Base-by-base conservation (phyloP, 92 coral and sea anemone species). In the Umimayanthus chanpuru region DNA sequence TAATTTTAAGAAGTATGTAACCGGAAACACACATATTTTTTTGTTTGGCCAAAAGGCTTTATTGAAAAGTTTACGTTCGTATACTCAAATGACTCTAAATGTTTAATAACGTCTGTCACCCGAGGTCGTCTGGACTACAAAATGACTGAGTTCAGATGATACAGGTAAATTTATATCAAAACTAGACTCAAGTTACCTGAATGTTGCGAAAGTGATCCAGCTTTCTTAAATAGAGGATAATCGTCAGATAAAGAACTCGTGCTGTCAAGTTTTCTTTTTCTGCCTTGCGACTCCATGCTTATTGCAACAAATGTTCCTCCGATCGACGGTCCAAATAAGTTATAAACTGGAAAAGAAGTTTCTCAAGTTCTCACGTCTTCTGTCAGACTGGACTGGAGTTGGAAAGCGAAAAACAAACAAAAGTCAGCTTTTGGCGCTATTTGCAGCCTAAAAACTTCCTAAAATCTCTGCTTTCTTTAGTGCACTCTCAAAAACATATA, bases 231-330 rank as follows among this genome's bases (percentile, higher is more conserved):
- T 3, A n/a, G 28, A 2, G 77, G 65, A 83, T 70, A 83, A 29
- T 32, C 78, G 18, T 83, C 87, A 15, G 76, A 47, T 43, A 72
- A 70, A 44, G 66, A 68, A 71, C 79, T 68, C 26, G 77, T 67
- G 29, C 43, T 83, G 23, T 83, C 87, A 50, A 41, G 44, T 25
- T 83, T 83, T 40, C 87, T 83, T 76, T 83, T 83, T 28, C 87
- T 68, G 77, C 78, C 44, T 28, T 83, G 87, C 21, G 49, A 71
- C 23, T 71, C 78, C 87, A 71, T 71, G 2, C 40, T 26, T 41
- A 23, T 50, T n/a, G 77, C 78, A 43, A 9, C 38, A 43, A 49
- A 44, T 47, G 32, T 23, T 61, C 53, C 26, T 53, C 41, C 25
- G 43, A 23, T 32, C 58, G 36, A 44, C 4, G 11, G 26, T 53